Evolutionary conservation across 1,140 invertebrate genomes (phyloP), one percentile per base, ranked within the genome.

Genomic region (Protaetia brevitarsis): DNA sequence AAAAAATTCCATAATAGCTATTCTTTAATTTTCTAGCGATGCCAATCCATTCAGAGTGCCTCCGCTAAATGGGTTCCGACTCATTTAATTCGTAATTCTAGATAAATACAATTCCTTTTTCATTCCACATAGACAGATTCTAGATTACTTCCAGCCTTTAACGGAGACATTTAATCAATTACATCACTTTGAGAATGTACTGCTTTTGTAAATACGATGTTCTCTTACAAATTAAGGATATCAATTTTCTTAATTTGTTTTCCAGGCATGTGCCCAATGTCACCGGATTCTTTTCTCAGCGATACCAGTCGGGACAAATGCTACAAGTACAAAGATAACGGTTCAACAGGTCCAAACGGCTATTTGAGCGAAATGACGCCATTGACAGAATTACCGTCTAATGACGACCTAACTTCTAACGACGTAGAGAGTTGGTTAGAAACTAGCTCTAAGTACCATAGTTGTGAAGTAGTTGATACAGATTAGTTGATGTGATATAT

Each of bases 391-490:
- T 74, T 85, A 19, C 83, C 85, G 0, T 89, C 87, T 0, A 85
- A 80, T 11, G 88, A 89, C 66, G 88, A 89, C 71, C 73, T 89
- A 3, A 84, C 85, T 0, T 86, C 84, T 4, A 80, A 77, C 41
- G 85, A 84, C 23, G 81, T 86, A 1, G 88, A 89, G 70, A 88
- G 85, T 71, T 89, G 87, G 82, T 79, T 88, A 2, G 88, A 89
- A 68, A 87, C 87, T 0, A 88, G 86, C 27, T 89, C 87, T 36
- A 89, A 89, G 73, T 90, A 89, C 72, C 87, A 89, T 74, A 89
- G 84, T 71, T 89, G 87, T 67, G 88, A 90, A 75, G 81, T 88
- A 8, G 86, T 88, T 0, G 86, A 87, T 72, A 85, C 83, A 60
- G 85, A 87, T 56, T 85, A 81, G 77, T 58, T 6, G 7, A 2